phyloP scores from a whole-genome alignment of 1,140 invertebrate species.

The Magallana angulata region DNA sequence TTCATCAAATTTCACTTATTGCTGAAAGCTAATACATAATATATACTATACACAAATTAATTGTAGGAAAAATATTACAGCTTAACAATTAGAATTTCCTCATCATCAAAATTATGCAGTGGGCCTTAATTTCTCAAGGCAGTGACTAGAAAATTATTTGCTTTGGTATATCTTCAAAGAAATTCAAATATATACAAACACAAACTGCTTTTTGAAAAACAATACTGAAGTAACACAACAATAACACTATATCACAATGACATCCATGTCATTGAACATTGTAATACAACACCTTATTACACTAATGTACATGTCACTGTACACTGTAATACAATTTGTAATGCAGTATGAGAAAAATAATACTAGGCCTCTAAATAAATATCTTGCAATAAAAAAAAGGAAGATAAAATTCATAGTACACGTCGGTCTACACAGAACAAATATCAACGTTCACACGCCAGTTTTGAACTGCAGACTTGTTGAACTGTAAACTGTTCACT shows the following conservation, averaged over 20 bases:
- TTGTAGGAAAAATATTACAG: background rate
- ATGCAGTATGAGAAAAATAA: background rate
- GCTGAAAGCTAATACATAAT: background rate
- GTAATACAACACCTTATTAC: background rate
- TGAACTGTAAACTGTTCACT: constrained; percentile 20
- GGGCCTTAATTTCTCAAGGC: constrained; percentile 4
- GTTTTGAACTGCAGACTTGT: constrained; percentile 3
- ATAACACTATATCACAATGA: background rate
- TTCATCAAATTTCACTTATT: constrained; percentile 4
- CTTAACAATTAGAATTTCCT: background rate
- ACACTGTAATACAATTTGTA: too few species aligned
- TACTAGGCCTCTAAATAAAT: background rate
- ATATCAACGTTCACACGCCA: background rate
- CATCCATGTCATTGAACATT: background rate
- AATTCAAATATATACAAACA: constrained; percentile 19
- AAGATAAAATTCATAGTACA: background rate
- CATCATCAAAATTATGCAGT: background rate
- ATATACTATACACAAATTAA: background rate
- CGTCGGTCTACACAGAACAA: background rate
- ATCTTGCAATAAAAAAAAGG: constrained; percentile 1
- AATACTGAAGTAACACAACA: constrained; percentile 17
- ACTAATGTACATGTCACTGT: background rate
- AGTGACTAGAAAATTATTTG: constrained; percentile 29
- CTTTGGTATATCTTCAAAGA: constrained; percentile 30
- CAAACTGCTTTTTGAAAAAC: background rate